phyloP scores from a whole-genome alignment of 2,888 invertebrate species.

The Folsomia candida region DNA sequence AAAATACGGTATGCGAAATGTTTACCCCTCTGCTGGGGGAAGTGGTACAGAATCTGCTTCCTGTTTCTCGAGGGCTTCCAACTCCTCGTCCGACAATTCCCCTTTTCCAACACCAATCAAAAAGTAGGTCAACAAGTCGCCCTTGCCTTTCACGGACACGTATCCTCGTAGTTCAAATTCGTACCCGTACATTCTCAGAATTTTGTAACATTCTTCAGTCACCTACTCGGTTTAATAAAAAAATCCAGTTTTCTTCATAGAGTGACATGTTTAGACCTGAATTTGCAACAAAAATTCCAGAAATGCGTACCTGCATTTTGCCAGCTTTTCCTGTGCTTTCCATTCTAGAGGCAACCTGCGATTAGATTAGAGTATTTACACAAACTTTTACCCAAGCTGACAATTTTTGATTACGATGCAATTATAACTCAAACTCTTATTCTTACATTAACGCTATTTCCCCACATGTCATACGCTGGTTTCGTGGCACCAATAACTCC shows the following conservation, averaged over 20 bases:
- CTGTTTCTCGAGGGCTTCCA: neutral
- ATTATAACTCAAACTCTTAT: neutral
- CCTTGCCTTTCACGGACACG: constrained; percentile 19
- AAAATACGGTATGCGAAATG: too few relatives aligned
- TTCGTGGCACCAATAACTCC: constrained; percentile 22
- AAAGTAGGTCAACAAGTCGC: constrained; percentile 19
- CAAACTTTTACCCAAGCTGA: neutral
- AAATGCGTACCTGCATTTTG: constrained; percentile 15
- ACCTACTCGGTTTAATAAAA: neutral
- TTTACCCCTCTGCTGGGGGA: neutral
- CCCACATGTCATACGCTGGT: constrained; percentile 26
- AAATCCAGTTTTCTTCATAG: neutral
- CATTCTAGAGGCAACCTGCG: constrained; percentile 18
- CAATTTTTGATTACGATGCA: too few relatives aligned
- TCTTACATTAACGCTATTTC: constrained; percentile 21
- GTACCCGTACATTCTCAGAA: constrained; percentile 16
- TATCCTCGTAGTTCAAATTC: constrained; percentile 15
- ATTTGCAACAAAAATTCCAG: too few relatives aligned
- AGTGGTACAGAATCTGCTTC: neutral
- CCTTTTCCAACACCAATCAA: constrained; percentile 1
- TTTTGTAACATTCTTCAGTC: constrained; percentile 18
- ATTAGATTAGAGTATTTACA: too few relatives aligned
- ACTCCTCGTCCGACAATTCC: constrained; percentile 6
- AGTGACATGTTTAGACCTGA: too few relatives aligned
- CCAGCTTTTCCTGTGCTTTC: constrained; percentile 22